These are phyloP conservation scores for Chymomyza costata DNA, from an alignment of 1,140 invertebrate genomes.

Conservation along the genomic window DNA sequence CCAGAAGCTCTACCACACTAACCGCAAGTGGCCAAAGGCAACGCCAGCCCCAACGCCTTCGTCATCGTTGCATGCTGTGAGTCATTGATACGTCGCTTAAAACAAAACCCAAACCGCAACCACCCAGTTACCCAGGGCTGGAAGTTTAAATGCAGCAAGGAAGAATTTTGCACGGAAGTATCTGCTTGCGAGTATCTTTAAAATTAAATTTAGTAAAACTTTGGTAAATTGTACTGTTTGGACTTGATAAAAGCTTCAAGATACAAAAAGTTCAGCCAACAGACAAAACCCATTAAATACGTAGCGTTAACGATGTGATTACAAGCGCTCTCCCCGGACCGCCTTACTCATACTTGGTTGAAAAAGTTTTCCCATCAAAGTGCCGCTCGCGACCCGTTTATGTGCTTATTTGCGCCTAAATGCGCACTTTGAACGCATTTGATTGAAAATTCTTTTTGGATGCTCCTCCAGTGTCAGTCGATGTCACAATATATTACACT, in stretches of 20 bases:
- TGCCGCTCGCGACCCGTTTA: conserved; percentile 57
- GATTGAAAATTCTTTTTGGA: conserved; percentile 59
- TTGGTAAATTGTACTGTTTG: conserved; percentile 58
- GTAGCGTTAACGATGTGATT: conserved; percentile 66
- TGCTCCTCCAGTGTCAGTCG: neutral
- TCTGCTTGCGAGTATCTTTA: conserved; percentile 34
- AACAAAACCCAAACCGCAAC: neutral
- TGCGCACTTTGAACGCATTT: conserved; percentile 72
- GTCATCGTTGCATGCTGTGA: conserved; percentile 37
- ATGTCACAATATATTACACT: neutral
- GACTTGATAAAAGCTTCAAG: conserved; percentile 39
- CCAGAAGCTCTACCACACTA: conserved; percentile 1
- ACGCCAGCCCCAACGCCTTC: too few species aligned
- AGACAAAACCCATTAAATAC: conserved; percentile 48
- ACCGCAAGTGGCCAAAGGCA: conserved; percentile 51
- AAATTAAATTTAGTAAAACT: conserved; percentile 34
- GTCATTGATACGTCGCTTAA: conserved; percentile 33
- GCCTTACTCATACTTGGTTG: conserved; percentile 17
- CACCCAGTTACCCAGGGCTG: conserved; percentile 49
- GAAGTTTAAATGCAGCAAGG: conserved; percentile 47
- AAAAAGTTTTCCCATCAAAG: conserved; percentile 65
- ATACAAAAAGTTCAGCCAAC: conserved; percentile 14
- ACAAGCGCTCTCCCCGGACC: conserved; percentile 30
- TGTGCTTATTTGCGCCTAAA: conserved; percentile 72
- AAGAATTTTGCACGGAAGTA: neutral